Conservation (phyloP, 2,113 vertebrate species). For the Syngnathus typhle region DNA sequence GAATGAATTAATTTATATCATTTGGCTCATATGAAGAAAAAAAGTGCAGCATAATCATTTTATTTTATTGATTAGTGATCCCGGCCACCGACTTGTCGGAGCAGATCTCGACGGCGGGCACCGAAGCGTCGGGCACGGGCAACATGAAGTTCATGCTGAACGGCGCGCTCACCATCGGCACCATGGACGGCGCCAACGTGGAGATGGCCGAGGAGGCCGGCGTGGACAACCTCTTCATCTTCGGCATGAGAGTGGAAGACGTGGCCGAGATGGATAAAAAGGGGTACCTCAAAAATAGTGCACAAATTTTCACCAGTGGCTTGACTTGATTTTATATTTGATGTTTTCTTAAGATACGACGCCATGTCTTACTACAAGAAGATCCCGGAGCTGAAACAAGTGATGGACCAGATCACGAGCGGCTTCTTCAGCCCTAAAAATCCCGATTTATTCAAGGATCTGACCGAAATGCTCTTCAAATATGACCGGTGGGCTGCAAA, state of each 20-base stretch:
- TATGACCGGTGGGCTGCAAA: conserved; percentile 79
- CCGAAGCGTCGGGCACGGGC: conserved; percentile 90
- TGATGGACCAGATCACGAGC: conserved; percentile 83
- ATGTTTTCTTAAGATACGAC: conserved; percentile 70
- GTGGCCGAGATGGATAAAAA: conserved; percentile 80
- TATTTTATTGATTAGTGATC: conserved; percentile 74
- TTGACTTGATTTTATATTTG: not conserved
- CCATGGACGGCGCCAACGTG: conserved; percentile 97
- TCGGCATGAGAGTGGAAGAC: conserved; percentile 89
- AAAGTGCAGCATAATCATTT: no score
- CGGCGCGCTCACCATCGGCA: conserved; percentile 93
- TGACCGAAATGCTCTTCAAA: conserved; percentile 89
- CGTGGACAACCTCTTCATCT: conserved; percentile 94
- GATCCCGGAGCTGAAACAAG: conserved; percentile 83
- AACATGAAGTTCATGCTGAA: conserved; percentile 99
- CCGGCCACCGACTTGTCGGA: conserved; percentile 92
- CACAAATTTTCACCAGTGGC: not conserved
- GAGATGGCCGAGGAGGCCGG: conserved; percentile 98
- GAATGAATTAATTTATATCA: no score
- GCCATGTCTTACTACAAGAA: conserved; percentile 81
- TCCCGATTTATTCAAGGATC: conserved; percentile 83
- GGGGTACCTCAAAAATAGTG: conserved; percentile 71
- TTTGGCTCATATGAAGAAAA: no score
- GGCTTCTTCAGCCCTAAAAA: conserved; percentile 86
- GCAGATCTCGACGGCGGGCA: conserved; percentile 96